Base-by-base conservation (phyloP, 2,888 invertebrate genomes). In the Monoplex corrugatus region DNA sequence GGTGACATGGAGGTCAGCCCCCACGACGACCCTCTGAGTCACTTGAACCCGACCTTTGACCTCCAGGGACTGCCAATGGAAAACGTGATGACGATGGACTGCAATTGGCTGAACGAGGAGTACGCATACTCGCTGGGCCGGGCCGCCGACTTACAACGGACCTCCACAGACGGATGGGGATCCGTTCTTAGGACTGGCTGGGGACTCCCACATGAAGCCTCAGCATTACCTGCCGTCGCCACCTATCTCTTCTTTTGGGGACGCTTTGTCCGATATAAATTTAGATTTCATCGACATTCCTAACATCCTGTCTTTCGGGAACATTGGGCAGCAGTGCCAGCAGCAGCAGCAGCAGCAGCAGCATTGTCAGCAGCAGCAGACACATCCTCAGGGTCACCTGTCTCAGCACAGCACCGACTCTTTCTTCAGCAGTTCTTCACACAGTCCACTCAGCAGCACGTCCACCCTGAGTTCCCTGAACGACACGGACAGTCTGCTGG, bases 1-100 rank as follows among this genome's bases (percentile, higher is more conserved):
- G 95, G 95, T 87, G 95, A 95, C 87, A 93, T 92, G 78, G 93
- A 94, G 89, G 87, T 90, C 32, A 89, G 92, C 35, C 90, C 90
- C 43, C 90, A 90, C 43, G 90, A 91, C 86, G 93, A 93, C n/a
- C 93, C 94, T 72, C 89, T 92, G 16, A 89, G 93, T 45, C 93
- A 93, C 88, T 88, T 92, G 84, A 93, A 93, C 89, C 93, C 94
- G 23, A 92, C 93, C 10, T 90, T 92, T 19, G 93, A 93, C 92
- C 93, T 93, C 84, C 90, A 92, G 68, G 72, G 10, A 38, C 85
- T 19, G n/a, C 28, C 19, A 13, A n/a, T 3, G 28, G 57, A 35
- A 63, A 35, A 2, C 5, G 57, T 2, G 3, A 10, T 57, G 3
- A 57, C 44, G 32, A n/a, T n/a, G n/a, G n/a, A n/a, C n/a, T n/a